phyloP scores from a whole-genome alignment of 1,140 invertebrate species.

The Listronotus oregonensis region DNA sequence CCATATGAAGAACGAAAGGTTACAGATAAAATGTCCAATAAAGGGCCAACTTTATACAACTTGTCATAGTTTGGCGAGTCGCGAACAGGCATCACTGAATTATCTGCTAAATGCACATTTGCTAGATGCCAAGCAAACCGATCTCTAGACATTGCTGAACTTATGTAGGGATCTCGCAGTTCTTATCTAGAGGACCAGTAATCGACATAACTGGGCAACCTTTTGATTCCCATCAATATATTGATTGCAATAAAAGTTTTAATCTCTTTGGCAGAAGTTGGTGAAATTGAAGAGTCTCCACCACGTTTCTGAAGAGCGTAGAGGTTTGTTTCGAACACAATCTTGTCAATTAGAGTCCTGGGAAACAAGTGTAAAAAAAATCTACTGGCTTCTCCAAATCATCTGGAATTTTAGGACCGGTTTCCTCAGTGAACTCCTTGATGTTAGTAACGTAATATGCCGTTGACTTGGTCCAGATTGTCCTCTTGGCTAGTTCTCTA shows the following conservation, averaged over 20 bases:
- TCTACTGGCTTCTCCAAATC: too few species aligned
- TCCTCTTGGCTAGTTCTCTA: slow-evolving; percentile 7
- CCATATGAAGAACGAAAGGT: slow-evolving; percentile 10
- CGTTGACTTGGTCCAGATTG: too few species aligned
- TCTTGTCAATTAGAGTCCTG: too few species aligned
- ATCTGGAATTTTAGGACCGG: too few species aligned
- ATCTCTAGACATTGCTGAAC: slow-evolving; percentile 20
- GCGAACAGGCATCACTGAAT: slow-evolving; percentile 35
- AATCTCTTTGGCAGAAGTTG: slow-evolving; percentile 21
- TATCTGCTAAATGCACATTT: slow-evolving; percentile 48
- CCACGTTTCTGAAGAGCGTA: too few species aligned
- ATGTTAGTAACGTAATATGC: too few species aligned
- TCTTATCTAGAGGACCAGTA: slow-evolving; percentile 24
- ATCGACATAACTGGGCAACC: slow-evolving; percentile 26
- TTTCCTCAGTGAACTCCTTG: too few species aligned
- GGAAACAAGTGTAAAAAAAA: too few species aligned
- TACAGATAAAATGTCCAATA: slow-evolving; percentile 14
- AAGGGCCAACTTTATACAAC: slow-evolving; percentile 43
- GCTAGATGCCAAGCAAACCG: slow-evolving; percentile 33
- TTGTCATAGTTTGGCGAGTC: slow-evolving; percentile 41
- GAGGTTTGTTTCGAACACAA: too few species aligned
- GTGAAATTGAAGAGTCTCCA: too few species aligned
- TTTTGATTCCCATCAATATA: slow-evolving; percentile 39
- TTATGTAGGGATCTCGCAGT: slow-evolving; percentile 28
- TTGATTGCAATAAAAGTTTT: slow-evolving; percentile 38